Base-by-base conservation (phyloP, 1,140 invertebrate species). In the Hylyphantes graminicola region DNA sequence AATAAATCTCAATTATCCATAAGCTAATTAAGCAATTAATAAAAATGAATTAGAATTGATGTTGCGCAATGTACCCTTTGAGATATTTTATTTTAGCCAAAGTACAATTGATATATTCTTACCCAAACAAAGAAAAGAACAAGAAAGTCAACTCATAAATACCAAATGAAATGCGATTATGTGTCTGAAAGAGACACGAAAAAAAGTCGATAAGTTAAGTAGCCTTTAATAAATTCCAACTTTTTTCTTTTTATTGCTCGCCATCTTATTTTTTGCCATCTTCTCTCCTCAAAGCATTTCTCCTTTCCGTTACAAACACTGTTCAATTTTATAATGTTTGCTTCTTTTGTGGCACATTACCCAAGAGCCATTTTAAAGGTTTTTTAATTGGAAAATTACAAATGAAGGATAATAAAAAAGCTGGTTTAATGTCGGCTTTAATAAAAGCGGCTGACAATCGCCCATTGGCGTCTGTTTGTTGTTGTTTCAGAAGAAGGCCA, bases 151-250 rank as follows among this genome's bases (percentile, higher is more conserved):
- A 65, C 74, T 76, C 74, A 76, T 76, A 76, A 76, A 76, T 76
- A 76, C 64, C 74, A 53, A 55, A 76, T 76, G 74, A 76, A 76
- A 76, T 64, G 55, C 74, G 74, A 76, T 76, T 76, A 76, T 76
- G 57, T 76, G 74, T 61, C 74, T 76, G 74, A 76, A 55, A 7
- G 59, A 50, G 35, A 76, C 57, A 76, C 50, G 64, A 76, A 61
- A 59, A n/a, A 76, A 76, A 59, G 54, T 63, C 57, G 74, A 76
- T 76, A 76, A 76, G 57, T 76, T 76, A 76, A 76, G 74, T 63
- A 76, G 57, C 57, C 74, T 76, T 76, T 76, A 76, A 76, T 76
- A 76, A 76, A 76, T 76, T 76, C 59, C 57, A 51, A 63, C 55
- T 11, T 50, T 48, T 61, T 76, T 64, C 55, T 59, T 65, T 65